Percentiles rank a stretch among this genome's conserved stretches.
phyloP scores from a whole-genome alignment of 2,113 vertebrate species.

The Uria aalge region DNA sequence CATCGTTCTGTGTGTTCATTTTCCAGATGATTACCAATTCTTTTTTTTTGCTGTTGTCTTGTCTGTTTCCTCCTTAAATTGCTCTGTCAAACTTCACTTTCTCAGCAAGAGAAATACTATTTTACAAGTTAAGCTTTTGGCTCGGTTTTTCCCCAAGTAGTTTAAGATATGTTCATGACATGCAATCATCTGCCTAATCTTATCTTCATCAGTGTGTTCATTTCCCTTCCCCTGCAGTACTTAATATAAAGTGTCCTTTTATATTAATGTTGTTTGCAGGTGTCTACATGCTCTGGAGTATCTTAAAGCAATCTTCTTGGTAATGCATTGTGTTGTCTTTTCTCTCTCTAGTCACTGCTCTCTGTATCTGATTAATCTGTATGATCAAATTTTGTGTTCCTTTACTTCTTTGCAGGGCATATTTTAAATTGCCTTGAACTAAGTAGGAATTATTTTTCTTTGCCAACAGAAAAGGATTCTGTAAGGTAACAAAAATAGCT shows the following conservation, averaged over 20 bases:
- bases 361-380: neutral
- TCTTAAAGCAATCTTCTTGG: neutral
- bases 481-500: slow-evolving; percentile 8
- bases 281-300: neutral
- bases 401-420: neutral
- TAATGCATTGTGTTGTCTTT: neutral
- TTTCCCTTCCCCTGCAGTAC: slow-evolving; percentile 3
- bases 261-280: slow-evolving; percentile 31
- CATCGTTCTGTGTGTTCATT: neutral
- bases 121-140: neutral
- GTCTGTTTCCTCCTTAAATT: neutral
- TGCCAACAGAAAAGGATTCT: neutral
- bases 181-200: neutral
- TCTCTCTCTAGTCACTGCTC: neutral
- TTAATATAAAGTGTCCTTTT: slow-evolving; percentile 6
- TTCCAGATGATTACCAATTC: neutral
- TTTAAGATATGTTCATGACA: neutral
- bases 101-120: neutral
- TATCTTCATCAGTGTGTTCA: slow-evolving; percentile 13
- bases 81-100: neutral
- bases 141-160: neutral
- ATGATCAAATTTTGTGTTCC: neutral
- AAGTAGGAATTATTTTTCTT: neutral
- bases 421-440: slow-evolving; percentile 29
- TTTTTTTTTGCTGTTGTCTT: neutral